Conservation (phyloP, 1,140 invertebrate genomes). For the Zaprionus camerounensis region DNA sequence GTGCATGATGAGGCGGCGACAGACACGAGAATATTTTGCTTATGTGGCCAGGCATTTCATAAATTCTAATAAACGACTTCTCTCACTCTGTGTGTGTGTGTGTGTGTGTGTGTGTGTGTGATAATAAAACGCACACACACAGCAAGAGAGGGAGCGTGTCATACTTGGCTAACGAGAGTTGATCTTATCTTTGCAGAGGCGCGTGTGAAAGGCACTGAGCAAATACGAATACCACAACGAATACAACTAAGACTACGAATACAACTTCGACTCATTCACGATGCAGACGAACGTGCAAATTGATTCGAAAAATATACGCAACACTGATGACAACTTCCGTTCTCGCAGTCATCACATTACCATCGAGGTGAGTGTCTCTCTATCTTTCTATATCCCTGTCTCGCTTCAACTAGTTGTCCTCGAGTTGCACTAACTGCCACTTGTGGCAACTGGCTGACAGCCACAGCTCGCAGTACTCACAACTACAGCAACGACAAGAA, state of each 20-base stretch:
- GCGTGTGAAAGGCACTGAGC: neutral
- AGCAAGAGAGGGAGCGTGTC: neutral
- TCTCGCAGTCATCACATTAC: slow-evolving; percentile 85
- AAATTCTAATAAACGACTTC: slow-evolving; percentile 44
- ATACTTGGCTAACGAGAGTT: slow-evolving; percentile 24
- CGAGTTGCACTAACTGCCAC: slow-evolving; percentile 12
- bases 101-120: slow-evolving; percentile 9
- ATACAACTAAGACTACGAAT: neutral
- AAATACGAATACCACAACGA: neutral
- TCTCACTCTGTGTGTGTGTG: neutral
- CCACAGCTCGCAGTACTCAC: too few relatives aligned
- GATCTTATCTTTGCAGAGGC: slow-evolving; percentile 29
- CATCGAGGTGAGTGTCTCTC: slow-evolving; percentile 75
- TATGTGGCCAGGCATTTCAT: slow-evolving; percentile 52
- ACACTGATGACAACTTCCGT: slow-evolving; percentile 85
- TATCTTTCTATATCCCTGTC: slow-evolving; percentile 1
- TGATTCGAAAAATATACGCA: slow-evolving; percentile 87
- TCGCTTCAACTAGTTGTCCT: neutral
- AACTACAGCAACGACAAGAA: slow-evolving; percentile 20
- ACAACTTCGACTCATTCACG: slow-evolving; percentile 38
- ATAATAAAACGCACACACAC: slow-evolving; percentile 6
- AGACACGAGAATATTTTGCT: slow-evolving; percentile 43
- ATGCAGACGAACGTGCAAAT: slow-evolving; percentile 89
- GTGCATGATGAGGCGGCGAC: slow-evolving; percentile 23
- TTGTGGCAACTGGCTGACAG: slow-evolving; percentile 12